Base-by-base conservation (phyloP, 64 coral and sea anemone genomes). In the Acropora tenuis region DNA sequence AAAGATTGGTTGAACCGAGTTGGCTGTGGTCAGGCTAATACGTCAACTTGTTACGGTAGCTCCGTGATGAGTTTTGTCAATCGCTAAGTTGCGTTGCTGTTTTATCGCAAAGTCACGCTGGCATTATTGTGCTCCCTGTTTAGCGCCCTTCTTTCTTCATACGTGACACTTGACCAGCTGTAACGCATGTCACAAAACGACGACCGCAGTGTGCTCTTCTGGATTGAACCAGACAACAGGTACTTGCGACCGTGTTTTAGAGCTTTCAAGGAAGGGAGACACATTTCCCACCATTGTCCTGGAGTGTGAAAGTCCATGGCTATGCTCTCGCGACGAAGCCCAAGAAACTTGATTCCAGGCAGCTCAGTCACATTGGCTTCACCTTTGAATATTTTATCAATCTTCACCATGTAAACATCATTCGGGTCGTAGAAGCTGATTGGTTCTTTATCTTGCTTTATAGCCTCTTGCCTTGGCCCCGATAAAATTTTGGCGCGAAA, bases 381-480 rank as follows among this genome's bases (percentile, higher is more conserved):
- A 20, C 49, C 78, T 11, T 80, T 80, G 49, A 80, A 80, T 58
- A 80, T 80, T 80, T 80, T 57, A 9, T 57, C 10, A 6, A 80
- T 59, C 78, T 80, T 80, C 18, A 80, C 8, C 6, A 48, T 80
- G 78, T 80, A 80, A 30, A 80, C 78, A 2, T 80, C 49, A 80
- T 80, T 7, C 4, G 49, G 78, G 12, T 58, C 20, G 53, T 20
- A 41, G 5, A 7, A 4, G 78, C 52, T 55, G 52, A 55, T 55
- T 3, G 41, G 50, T 80, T 80, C 78, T 1, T 41, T 50, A 57
- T 57, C 78, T 17, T 58, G 78, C 1, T 41, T 76, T 7, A 55
- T 7, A 76, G 47, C 74, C 43, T 76, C 74, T 76, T 76, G 78
- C 40, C 6, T 57, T 48, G 49, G 20, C 58, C 78, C 50, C 19